Conservation (phyloP, 1,140 invertebrate genomes). For the Saccostrea glomerata region DNA sequence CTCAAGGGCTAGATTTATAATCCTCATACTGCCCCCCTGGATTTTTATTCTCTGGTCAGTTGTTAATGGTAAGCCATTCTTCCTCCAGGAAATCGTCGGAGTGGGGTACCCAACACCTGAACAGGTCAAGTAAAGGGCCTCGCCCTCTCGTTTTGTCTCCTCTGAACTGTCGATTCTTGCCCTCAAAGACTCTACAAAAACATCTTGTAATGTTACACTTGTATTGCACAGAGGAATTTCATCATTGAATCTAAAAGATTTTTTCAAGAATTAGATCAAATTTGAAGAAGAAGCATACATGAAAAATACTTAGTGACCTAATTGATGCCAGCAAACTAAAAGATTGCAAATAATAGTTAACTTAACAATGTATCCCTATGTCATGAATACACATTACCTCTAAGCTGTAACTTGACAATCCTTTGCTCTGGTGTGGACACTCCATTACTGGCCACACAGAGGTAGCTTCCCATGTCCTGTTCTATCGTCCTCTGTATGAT, state of each 20-base stretch:
- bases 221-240: background rate
- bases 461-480: constrained; percentile 62
- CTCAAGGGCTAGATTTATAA: constrained; percentile 61
- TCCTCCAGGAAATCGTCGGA: constrained; percentile 65
- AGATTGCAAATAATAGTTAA: no score
- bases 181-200: constrained; percentile 57
- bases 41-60: constrained; percentile 55
- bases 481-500: constrained; percentile 53
- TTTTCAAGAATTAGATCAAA: no score
- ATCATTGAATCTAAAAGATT: background rate
- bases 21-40: constrained; percentile 57
- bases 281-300: no score
- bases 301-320: no score
- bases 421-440: constrained; percentile 50
- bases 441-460: constrained; percentile 67
- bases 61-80: constrained; percentile 53
- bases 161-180: constrained; percentile 58
- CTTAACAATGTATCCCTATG: background rate
- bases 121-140: constrained; percentile 63
- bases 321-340: no score
- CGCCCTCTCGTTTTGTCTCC: constrained; percentile 62
- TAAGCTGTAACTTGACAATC: constrained; percentile 54
- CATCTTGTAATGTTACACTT: background rate
- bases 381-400: constrained; percentile 53
- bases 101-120: constrained; percentile 63